Base-by-base conservation (phyloP, 2,888 invertebrate species). In the Eubasilissa splendida region DNA sequence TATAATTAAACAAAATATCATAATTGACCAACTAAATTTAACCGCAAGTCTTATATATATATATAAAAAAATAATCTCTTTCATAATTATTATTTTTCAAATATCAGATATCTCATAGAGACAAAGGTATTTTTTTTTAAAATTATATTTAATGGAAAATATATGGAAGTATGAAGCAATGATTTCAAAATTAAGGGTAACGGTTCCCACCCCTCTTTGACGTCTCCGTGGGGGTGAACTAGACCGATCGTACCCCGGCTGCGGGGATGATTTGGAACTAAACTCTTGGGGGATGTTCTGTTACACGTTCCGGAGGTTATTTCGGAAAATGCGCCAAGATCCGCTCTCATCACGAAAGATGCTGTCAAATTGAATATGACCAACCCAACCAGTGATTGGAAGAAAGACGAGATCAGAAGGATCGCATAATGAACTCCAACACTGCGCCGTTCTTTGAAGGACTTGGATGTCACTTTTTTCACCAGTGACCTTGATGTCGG, bases 171-270 rank as follows among this genome's bases (percentile, higher is more conserved):
- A 22, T 22, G 22, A 1, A 22, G 22, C 75, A 75, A 79, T 79
- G 79, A 79, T 65, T 75, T 75, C 74, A 33, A 75, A 73, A 52
- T 58, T 75, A 79, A 70, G 73, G 73, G 33, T 74, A 71, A 54
- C 56, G 76, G 80, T 80, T 70, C 31, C 59, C 60, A 42, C 42
- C 42, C 0, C 42, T 2, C 42, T 42, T 42, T 70, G 76, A 76
- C 14, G 70, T 53, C 58, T 71, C 59, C 31, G 70, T 52, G 52
- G 80, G 68, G 58, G 74, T 11, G 42, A 12, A 76, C 76, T 68
- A 54, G 77, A 68, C 58, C 42, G n/a, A 42, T 31, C 4, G 5
- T 14, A 54, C 71, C 53, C 50, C 60, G 14, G 58, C 71, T 14
- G 59, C 59, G 71, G 31, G 59, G 50, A 66, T 66, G 14, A 22